Evolutionary conservation across 1,140 invertebrate species (phyloP), one percentile per base, ranked within the genome.

Genomic region (Dreissena rostriformis): DNA sequence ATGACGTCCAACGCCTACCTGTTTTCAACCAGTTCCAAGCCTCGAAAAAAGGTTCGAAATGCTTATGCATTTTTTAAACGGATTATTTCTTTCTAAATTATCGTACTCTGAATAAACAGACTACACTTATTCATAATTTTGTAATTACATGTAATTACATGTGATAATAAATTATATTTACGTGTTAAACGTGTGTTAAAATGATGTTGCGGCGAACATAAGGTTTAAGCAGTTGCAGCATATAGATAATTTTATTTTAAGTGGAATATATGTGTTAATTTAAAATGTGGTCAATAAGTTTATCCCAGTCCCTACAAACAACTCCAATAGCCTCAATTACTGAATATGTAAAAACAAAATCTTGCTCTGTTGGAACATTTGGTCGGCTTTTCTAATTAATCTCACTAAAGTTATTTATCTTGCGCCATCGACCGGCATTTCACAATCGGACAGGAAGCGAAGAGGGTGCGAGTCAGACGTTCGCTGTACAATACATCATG

Each of bases 21-120:
- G 57, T 78, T 39, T 14, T 63, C 65, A 84, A 84, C 61, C 68
- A 74, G 71, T 84, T 84, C 53, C 66, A 84, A 61, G 82, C 82
- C 57, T 75, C 82, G 8, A 84, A 65, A 63, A 75, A 75, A 84
- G 82, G 82, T 84, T 51, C 26, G 51, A 61, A 61, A 61, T 61
- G 4, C 39, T 5, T 39, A 39, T 26, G 24, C 15, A n/a, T 2
- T 68, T 22, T 10, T 5, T 28, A 4, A 17, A 17, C 1, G 66
- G 24, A 11, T 28, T 28, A 12, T 26, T 22, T 66, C 10, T n/a
- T 66, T 10, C 28, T 12, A 66, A 10, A 24, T 66, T 28, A 22
- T 5, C 1, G 6, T 4, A 68, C 15, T 17, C 15, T 68, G 17
- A 22, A n/a, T 17, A n/a, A 17, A 15, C 22, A 17, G 22, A 14